phyloP scores from a whole-genome alignment of 2,113 vertebrate species.

The Shinisaurus crocodilurus region DNA sequence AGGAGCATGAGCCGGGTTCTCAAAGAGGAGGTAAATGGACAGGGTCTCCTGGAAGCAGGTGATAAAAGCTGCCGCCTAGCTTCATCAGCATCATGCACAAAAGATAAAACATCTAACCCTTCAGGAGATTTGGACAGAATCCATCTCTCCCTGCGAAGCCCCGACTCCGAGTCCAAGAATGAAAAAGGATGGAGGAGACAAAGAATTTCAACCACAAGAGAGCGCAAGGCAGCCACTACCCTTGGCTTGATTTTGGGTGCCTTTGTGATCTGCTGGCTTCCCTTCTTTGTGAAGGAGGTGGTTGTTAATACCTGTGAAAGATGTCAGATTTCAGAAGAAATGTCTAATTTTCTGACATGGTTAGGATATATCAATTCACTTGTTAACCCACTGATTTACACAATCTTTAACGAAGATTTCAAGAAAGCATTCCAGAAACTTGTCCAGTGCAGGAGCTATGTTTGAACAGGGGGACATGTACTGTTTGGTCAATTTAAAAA shows the following conservation, averaged over 20 bases:
- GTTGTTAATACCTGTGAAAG: constrained; percentile 90
- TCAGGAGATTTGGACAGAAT: constrained; percentile 86
- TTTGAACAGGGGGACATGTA: constrained; percentile 67
- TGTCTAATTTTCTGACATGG: constrained; percentile 96
- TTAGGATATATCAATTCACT: constrained; percentile 98
- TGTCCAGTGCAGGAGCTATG: constrained; percentile 85
- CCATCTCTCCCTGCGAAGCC: constrained; percentile 76
- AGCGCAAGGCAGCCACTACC: constrained; percentile 92
- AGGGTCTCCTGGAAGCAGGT: constrained; percentile 83
- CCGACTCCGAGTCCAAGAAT: constrained; percentile 79
- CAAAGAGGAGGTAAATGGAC: constrained; percentile 89
- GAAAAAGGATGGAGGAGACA: constrained; percentile 88
- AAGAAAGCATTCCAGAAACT: constrained; percentile 99
- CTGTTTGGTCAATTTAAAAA: constrained; percentile 27
- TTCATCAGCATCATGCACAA: constrained; percentile 77
- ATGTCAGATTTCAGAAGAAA: constrained; percentile 89
- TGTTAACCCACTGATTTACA: constrained; percentile 98
- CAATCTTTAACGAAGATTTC: constrained; percentile 98
- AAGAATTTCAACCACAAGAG: constrained; percentile 91
- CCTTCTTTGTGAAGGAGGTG: constrained; percentile 98
- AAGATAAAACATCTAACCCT: constrained; percentile 91
- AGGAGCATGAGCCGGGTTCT: constrained; percentile 86
- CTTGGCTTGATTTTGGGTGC: constrained; percentile 95
- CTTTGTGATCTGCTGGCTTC: constrained; percentile 98
- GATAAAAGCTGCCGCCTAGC: constrained; percentile 82